Conservation (phyloP, 2,113 vertebrate genomes). For the Mola mola region DNA sequence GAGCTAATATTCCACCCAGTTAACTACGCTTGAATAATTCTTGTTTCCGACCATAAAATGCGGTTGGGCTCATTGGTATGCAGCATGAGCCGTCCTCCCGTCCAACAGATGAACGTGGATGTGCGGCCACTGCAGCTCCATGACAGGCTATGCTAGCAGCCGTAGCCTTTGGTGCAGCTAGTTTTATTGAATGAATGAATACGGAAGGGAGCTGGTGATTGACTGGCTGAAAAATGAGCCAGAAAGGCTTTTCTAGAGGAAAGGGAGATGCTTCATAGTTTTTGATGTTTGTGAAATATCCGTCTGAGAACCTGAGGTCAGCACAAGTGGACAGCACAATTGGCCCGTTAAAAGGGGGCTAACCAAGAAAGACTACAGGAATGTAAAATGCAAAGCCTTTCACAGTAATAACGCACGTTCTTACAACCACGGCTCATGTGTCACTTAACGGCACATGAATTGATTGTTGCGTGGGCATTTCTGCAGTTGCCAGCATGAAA, state of each 20-base stretch:
- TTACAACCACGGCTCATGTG: slow-evolving; percentile 5
- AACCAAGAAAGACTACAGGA: not conserved
- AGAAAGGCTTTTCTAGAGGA: not conserved
- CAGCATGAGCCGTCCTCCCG: slow-evolving; percentile 40
- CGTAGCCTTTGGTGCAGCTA: not conserved
- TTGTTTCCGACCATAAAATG: not conserved
- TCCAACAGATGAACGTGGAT: slow-evolving; percentile 57
- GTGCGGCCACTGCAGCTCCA: slow-evolving; percentile 62
- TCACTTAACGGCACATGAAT: slow-evolving; percentile 15
- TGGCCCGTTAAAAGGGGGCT: slow-evolving; percentile 19
- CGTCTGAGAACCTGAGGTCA: not conserved
- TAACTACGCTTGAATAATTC: not conserved
- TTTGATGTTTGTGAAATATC: not conserved
- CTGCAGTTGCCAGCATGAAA: slow-evolving; percentile 18
- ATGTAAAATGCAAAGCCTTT: not conserved
- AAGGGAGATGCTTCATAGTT: too few species aligned
- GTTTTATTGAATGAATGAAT: slow-evolving; percentile 11
- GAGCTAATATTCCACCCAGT: not conserved
- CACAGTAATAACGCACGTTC: not conserved
- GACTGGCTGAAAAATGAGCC: not conserved
- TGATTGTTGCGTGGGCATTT: slow-evolving; percentile 5
- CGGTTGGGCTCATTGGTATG: slow-evolving; percentile 31
- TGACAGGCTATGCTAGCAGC: slow-evolving; percentile 39
- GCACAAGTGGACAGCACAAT: slow-evolving; percentile 30
- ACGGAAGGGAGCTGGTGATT: too few species aligned